Evolutionary conservation across 2,797 vertebrate genomes (phyloP).

Genomic region (Acipenser transmontanus): DNA sequence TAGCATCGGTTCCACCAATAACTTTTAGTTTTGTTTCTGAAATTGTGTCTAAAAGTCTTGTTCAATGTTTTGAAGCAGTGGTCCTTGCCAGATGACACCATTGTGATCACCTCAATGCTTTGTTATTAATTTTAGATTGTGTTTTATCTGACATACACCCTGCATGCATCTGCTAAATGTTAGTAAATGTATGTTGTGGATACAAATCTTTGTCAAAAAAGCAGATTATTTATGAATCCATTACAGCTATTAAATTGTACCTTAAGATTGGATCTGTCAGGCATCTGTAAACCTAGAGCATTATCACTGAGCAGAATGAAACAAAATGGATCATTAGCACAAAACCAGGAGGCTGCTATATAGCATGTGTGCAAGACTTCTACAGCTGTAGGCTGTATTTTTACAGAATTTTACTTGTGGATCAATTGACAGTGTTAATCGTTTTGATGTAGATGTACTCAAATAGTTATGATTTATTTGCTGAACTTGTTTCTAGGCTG

Average conservation of each 20-base stretch:
- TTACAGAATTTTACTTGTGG: not conserved
- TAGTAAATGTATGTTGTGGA: not conserved
- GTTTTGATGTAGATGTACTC: not conserved
- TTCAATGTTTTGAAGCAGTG: no score
- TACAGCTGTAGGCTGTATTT: not conserved
- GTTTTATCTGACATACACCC: no score
- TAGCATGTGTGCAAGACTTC: not conserved
- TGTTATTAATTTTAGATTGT: no score
- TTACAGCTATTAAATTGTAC: not conserved
- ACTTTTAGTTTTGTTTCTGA: no score
- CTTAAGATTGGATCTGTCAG: not conserved
- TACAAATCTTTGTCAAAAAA: not conserved
- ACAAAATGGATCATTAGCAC: not conserved
- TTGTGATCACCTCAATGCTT: no score
- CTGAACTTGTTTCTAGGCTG: no score
- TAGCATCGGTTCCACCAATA: no score
- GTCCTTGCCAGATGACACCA: no score
- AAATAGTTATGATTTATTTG: no score
- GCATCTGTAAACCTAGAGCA: not conserved
- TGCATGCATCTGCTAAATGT: no score
- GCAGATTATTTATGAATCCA: not conserved
- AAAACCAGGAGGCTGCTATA: not conserved
- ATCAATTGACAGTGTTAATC: not conserved
- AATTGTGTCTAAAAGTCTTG: no score
- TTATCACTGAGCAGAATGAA: constrained; percentile 1